phyloP scores from a whole-genome alignment of 2,797 vertebrate genomes.

The Myotis findleyi region DNA sequence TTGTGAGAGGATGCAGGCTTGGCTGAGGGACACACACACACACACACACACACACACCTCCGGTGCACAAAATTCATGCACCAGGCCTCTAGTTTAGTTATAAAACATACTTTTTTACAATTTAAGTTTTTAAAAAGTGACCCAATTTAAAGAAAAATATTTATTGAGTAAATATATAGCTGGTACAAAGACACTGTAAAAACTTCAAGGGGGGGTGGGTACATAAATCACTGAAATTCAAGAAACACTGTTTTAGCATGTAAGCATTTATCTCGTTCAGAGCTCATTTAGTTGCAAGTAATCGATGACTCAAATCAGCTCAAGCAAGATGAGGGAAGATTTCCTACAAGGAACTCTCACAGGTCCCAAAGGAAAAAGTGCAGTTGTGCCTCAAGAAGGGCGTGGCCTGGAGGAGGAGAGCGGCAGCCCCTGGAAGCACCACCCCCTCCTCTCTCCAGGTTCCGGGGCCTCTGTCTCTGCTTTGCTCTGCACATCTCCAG shows the following conservation, averaged over 20 bases:
- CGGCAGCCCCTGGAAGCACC: neutral
- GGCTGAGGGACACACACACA: too few relatives aligned
- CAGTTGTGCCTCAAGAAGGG: neutral
- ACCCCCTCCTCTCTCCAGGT: neutral
- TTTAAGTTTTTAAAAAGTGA: neutral
- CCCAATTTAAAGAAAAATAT: slow-evolving; percentile 52
- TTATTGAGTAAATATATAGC: slow-evolving; percentile 61
- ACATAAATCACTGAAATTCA: neutral
- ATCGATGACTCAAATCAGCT: neutral
- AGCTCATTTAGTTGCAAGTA: neutral
- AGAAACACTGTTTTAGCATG: neutral
- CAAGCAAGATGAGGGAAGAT: neutral
- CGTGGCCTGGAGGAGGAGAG: neutral
- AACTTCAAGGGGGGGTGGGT: neutral
- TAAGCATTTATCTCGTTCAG: neutral
- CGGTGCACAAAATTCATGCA: too few relatives aligned
- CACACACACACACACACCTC: too few relatives aligned
- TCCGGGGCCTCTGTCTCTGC: neutral
- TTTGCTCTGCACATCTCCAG: neutral
- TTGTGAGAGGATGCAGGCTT: too few relatives aligned
- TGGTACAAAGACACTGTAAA: neutral
- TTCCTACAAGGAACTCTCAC: neutral
- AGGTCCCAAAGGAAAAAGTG: neutral
- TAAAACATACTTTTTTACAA: neutral
- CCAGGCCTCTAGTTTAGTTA: neutral